Evolutionary conservation across 2,113 vertebrate species (phyloP), one percentile per base, ranked within the genome.

Genomic region (Neogobius melanostomus): DNA sequence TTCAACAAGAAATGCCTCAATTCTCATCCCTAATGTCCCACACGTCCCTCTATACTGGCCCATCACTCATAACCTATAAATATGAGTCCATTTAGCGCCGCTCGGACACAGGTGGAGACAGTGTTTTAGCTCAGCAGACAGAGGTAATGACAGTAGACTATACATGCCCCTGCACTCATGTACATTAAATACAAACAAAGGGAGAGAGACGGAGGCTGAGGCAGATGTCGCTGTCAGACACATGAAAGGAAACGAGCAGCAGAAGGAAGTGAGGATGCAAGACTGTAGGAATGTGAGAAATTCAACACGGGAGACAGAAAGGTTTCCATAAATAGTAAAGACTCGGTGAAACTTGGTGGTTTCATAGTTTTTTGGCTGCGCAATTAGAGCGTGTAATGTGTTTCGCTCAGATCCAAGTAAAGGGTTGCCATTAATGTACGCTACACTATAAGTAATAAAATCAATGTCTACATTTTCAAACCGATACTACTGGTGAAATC

Each of bases 141-240:
- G 6, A 16, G 49, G 1, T 49, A 63, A 45, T 0, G 60, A 76
- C 17, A 60, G 72, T 47, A 88, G 86, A 88, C 85, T 86, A 87
- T 71, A 88, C 88, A 88, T 11, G 63, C 80, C 86, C 78, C 60
- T 1, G 7, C 11, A 0, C 71, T 71, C 75, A 5, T 86, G 82
- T 69, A 88, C 79, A 76, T 44, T 57, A 61, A 5, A 46, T 46
- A 80, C 72, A 80, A 77, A 82, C 80, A 66, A 28, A 68, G 50
- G 70, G 71, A 48, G 50, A 17, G 2, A 10, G 44, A 56, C 56
- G n/a, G 10, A 1, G 5, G 28, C 71, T 68, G 79, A 66, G 56
- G 72, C 51, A 4, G 43, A 67, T 42, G 11, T 54, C 51, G 7
- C 36, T 64, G 72, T 71, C 73, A 46, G 77, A 47, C 6, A 4